These are phyloP conservation scores for Egretta garzetta DNA, from an alignment of 2,113 vertebrate genomes.

Conservation along the genomic window DNA sequence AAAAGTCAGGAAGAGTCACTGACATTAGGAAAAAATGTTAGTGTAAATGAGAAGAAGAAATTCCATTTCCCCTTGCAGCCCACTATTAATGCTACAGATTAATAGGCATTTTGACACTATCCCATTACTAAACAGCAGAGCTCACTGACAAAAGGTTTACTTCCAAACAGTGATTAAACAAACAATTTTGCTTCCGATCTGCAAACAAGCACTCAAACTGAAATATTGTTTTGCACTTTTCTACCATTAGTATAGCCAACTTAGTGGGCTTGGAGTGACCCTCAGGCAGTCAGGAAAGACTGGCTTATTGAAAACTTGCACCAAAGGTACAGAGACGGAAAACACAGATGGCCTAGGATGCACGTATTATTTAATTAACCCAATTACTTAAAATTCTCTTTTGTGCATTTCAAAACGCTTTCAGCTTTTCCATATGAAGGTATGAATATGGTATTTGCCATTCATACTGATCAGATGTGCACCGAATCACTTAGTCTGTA, in stretches of 20 bases:
- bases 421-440: background rate
- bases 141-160: background rate
- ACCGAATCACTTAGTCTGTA: background rate
- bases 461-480: background rate
- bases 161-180: background rate
- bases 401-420: background rate
- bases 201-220: constrained; percentile 5
- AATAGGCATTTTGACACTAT: background rate
- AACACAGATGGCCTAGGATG: background rate
- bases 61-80: background rate
- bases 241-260: background rate
- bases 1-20: background rate
- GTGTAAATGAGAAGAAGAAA: background rate
- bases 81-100: background rate
- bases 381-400: background rate
- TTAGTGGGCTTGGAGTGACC: background rate
- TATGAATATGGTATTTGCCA: background rate
- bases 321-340: background rate
- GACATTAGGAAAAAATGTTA: background rate
- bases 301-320: background rate
- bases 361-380: background rate
- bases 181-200: background rate
- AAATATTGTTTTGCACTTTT: background rate
- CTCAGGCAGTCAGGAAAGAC: background rate
- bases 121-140: background rate